Evolutionary conservation across 2,888 invertebrate species (phyloP).

Genomic region (Calameuta filiformis): DNA sequence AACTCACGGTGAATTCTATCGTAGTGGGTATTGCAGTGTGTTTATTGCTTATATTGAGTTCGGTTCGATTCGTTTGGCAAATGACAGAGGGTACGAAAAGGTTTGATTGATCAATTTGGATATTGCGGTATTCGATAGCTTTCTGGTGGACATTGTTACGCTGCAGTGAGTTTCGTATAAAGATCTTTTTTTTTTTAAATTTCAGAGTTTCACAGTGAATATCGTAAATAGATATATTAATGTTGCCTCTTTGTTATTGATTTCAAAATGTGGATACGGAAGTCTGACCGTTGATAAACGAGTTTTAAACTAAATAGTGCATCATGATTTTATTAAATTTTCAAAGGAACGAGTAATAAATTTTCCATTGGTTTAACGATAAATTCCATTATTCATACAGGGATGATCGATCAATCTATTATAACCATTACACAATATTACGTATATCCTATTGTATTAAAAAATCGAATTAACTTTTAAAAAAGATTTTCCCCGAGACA

Average conservation of each 20-base stretch:
- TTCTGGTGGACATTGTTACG: not conserved
- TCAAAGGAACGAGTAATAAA: not conserved
- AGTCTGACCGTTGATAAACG: not conserved
- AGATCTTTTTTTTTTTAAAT: not conserved
- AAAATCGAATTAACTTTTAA: not conserved
- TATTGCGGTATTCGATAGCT: not conserved
- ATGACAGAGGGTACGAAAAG: not conserved
- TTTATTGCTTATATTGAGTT: not conserved
- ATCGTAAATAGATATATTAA: not conserved
- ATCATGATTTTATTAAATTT: not conserved
- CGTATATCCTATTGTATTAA: not conserved
- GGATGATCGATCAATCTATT: not conserved
- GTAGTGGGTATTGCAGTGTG: not conserved
- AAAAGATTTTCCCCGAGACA: not conserved
- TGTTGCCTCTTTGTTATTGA: not conserved
- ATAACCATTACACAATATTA: not conserved
- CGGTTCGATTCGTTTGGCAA: not conserved
- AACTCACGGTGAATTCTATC: not conserved
- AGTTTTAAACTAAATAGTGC: not conserved
- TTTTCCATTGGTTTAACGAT: not conserved
- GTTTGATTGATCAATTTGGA: not conserved
- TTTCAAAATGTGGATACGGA: not conserved
- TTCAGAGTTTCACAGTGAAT: not conserved
- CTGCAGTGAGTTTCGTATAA: not conserved
- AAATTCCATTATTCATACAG: not conserved